Conservation (phyloP, 2,113 vertebrate genomes). For the Hassar affinis region DNA sequence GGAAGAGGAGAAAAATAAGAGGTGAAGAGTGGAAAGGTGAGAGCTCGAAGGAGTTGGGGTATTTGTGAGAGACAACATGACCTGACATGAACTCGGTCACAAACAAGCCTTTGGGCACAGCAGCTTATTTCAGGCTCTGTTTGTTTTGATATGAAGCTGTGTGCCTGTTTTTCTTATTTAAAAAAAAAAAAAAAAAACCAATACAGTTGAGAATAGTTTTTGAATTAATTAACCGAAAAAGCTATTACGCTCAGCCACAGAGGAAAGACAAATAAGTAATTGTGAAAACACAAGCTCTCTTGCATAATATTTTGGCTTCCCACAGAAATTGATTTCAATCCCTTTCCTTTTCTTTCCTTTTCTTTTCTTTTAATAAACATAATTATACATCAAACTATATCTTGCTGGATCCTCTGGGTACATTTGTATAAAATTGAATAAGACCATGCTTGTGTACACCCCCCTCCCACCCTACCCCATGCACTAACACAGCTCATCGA, state of each 20-base stretch:
- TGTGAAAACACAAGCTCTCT: conserved; percentile 20
- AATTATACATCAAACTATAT: conserved; percentile 1
- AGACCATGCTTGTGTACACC: neutral
- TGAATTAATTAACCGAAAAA: conserved; percentile 33
- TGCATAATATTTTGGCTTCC: conserved; percentile 35
- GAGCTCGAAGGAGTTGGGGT: neutral
- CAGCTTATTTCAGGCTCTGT: conserved; percentile 39
- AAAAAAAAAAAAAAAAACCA: neutral
- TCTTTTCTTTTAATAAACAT: neutral
- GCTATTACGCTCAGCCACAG: conserved; percentile 32
- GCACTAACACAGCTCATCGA: neutral
- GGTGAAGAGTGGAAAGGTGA: conserved; percentile 18
- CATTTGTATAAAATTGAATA: conserved; percentile 4
- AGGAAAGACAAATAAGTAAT: conserved; percentile 37
- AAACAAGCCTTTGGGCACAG: conserved; percentile 38
- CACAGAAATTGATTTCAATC: conserved; percentile 11
- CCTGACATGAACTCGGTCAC: conserved; percentile 42
- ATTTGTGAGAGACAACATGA: conserved; percentile 23
- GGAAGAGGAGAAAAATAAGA: conserved; percentile 40
- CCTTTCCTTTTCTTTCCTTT: too few relatives aligned
- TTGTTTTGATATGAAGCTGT: conserved; percentile 35
- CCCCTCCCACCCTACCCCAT: too few relatives aligned
- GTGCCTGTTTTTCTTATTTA: conserved; percentile 18
- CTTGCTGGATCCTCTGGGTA: neutral
- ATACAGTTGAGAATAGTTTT: conserved; percentile 21